Conservation (phyloP, 2,797 vertebrate species). For the Sebastolobus altivelis region DNA sequence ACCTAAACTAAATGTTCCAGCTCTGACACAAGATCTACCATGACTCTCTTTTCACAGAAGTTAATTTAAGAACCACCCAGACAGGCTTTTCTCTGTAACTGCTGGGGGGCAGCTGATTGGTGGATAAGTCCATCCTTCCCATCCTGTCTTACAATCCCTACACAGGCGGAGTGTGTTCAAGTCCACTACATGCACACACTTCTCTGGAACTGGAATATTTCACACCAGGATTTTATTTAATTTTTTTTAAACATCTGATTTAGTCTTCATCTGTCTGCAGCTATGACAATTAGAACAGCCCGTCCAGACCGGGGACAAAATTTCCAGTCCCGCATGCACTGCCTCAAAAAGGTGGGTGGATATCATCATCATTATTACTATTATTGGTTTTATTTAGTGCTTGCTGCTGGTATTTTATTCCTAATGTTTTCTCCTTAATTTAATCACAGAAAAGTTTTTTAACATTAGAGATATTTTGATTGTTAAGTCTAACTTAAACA, state of each 20-base stretch:
- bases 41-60: not conserved
- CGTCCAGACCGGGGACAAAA: constrained; percentile 88
- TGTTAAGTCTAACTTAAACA: not conserved
- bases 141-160: constrained; percentile 33
- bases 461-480: not conserved
- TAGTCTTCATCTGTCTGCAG: constrained; percentile 40
- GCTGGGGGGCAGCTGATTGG: constrained; percentile 78
- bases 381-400: not conserved
- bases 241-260: constrained; percentile 1
- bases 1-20: not conserved
- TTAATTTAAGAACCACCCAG: constrained; percentile 9
- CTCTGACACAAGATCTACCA: not conserved
- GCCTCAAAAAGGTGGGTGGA: constrained; percentile 91
- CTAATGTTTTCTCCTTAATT: not conserved
- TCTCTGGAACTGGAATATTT: constrained; percentile 17
- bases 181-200: not conserved
- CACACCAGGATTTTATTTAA: not conserved
- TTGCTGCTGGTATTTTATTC: not conserved
- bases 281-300: constrained; percentile 90
- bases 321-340: constrained; percentile 90
- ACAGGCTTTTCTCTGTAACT: constrained; percentile 20
- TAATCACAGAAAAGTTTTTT: not conserved
- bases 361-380: not conserved
- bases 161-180: constrained; percentile 13
- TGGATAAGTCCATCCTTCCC: constrained; percentile 56